Base-by-base conservation (phyloP, 2,888 invertebrate species). In the Hedya salicella region DNA sequence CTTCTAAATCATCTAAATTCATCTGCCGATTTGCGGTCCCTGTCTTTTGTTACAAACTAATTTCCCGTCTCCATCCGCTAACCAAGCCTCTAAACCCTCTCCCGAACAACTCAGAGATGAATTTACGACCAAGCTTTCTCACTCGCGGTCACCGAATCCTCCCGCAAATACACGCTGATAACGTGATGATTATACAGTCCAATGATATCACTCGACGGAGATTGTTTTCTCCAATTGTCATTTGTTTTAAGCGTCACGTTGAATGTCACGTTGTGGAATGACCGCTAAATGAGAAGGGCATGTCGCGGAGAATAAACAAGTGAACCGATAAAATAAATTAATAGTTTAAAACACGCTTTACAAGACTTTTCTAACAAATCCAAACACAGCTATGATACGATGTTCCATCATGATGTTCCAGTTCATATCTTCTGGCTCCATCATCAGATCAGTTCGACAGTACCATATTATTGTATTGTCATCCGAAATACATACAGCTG, bases 61-160 rank as follows among this genome's bases (percentile, higher is more conserved):
- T 6, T 25, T 6, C 25, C 4, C 1, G 25, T 25, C 5, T 25
- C 25, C 1, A 56, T 49, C 19, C 69, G 69, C 69, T 64, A 0
- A 3, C n/a, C 14, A 16, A 6, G n/a, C 14, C 50, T 78, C 70
- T 42, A 68, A 67, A 49, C 17, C 46, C 70, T 14, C 39, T 61
- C 62, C 76, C 64, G 39, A 40, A 69, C 73, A 71, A 68, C 69
- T 69, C 68, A 69, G 68, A 81, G 82, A 85, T 76, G 82, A 77
- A 82, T 88, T 88, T 88, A 88, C 81, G 79, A 62, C 80, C 71
- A 14, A 75, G 83, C 81, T 86, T 86, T 83, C 78, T 78, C 73
- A 71, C 64, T 61, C 79, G 85, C 89, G 89, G 90, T 89, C 89
- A 90, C 87, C 83, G 71, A 81, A 89, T 88, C 86, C 82, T 80